Base-by-base conservation (phyloP, 2,888 invertebrate species). In the Rhagium mordax region DNA sequence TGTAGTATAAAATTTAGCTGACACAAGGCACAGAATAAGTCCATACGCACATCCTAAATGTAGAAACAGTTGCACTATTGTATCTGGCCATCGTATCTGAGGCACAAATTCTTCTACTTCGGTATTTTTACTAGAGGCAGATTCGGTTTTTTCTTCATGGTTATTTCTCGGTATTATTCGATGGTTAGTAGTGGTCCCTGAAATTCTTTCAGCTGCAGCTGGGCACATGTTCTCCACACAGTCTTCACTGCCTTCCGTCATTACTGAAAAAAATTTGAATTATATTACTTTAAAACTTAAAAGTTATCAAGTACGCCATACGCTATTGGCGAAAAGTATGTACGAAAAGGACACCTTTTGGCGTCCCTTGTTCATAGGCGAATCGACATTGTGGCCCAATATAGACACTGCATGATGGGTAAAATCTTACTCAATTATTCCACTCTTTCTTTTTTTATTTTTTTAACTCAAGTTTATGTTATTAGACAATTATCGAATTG, bases 11-110 rank as follows among this genome's bases (percentile, higher is more conserved):
- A 93, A 84, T 84, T 90, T 93, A 27, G 91, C 91, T 29, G 88
- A 84, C 48, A 90, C 90, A 77, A 93, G 83, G 68, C 93, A 89
- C 83, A 94, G 89, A 87, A 90, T 93, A 49, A 94, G 76, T 77
- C 94, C 95, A 84, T 94, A 94, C 48, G 94, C 78, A 76, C 91
- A 91, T 33, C 94, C 94, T 71, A 85, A 85, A 87, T 95, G 95
- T 82, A 95, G 89, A 79, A 91, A 91, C 74, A 93, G 80, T 88
- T 95, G 95, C 18, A 91, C 95, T 15, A 88, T 84, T 1, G 94
- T 87, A 85, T 95, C 95, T 0, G 92, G 93, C 95, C 95, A 95
- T 85, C 91, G 90, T 72, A 94, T 91, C 79, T 88, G 88, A 2
- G 95, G 89, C 73, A 86, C 88, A 81, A 93, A 95, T 65, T 81